A percentile compares a stretch with the other conserved stretches of the same genome.
phyloP scores from a whole-genome alignment of 1,140 invertebrate genomes.

The Lordiphosa clarofinis region DNA sequence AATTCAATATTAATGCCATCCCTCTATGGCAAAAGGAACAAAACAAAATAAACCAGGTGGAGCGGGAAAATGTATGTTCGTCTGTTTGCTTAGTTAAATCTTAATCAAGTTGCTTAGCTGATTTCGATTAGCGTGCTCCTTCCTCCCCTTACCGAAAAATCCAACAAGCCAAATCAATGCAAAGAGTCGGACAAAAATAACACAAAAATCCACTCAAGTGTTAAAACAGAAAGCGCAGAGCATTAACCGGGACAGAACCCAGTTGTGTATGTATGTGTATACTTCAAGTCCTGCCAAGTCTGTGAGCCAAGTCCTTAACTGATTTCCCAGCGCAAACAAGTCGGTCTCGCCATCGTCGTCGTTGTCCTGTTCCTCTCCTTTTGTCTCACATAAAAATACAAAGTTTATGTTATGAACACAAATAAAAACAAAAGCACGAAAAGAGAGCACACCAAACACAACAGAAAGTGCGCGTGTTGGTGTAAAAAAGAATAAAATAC shows the following conservation, averaged over 20 bases:
- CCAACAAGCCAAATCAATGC: slow-evolving; percentile 50
- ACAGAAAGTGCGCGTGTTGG: slow-evolving; percentile 54
- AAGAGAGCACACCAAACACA: slow-evolving; percentile 55
- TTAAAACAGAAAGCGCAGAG: slow-evolving; percentile 60
- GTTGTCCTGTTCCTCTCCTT: slow-evolving; percentile 17
- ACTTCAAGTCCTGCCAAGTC: slow-evolving; percentile 46
- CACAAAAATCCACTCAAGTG: slow-evolving; percentile 78
- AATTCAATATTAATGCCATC: slow-evolving; percentile 37
- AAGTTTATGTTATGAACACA: slow-evolving; percentile 77
- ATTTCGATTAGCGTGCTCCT: slow-evolving; percentile 66
- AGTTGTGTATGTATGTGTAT: slow-evolving; percentile 34
- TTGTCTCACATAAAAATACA: slow-evolving; percentile 70
- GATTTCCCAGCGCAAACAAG: slow-evolving; percentile 75
- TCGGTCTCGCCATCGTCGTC: slow-evolving; percentile 50
- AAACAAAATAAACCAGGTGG: slow-evolving; percentile 4
- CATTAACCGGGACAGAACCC: slow-evolving; percentile 53
- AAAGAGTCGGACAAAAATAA: slow-evolving; percentile 58
- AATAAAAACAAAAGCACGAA: slow-evolving; percentile 70
- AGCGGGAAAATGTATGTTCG: slow-evolving; percentile 25
- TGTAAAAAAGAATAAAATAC: slow-evolving; percentile 66
- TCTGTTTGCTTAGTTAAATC: slow-evolving; percentile 70
- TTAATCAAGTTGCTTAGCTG: slow-evolving; percentile 74
- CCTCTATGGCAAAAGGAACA: not conserved
- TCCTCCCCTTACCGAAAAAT: not conserved
- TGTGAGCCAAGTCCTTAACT: slow-evolving; percentile 69